Percentiles rank a stretch among this genome's conserved stretches.
Conservation (phyloP, 2,797 vertebrate genomes). For the Aplochiton taeniatus region DNA sequence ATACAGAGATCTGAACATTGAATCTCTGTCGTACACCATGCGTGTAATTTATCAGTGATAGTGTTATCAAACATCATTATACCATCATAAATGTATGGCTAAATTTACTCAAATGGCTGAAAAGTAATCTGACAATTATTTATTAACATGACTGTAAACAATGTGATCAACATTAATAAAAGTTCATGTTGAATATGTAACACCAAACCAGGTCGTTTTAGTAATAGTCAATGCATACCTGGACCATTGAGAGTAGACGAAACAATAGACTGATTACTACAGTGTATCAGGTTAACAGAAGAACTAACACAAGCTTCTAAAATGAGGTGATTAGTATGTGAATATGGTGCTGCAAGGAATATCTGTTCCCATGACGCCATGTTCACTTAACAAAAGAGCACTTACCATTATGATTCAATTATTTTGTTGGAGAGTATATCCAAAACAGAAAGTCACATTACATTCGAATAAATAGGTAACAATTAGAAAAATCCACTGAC, state of each 20-base stretch:
- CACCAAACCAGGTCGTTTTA: not conserved
- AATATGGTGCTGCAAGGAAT: slow-evolving; percentile 32
- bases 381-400: slow-evolving; percentile 39
- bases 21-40: slow-evolving; percentile 25
- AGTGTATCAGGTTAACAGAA: slow-evolving; percentile 27
- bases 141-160: slow-evolving; percentile 3
- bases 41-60: slow-evolving; percentile 21
- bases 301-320: slow-evolving; percentile 21
- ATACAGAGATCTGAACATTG: slow-evolving; percentile 26
- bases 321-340: slow-evolving; percentile 20
- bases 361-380: slow-evolving; percentile 16
- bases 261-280: slow-evolving; percentile 26
- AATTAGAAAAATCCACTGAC: slow-evolving; percentile 52
- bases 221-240: not conserved
- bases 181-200: slow-evolving; percentile 24
- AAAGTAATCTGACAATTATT: not conserved
- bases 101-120: slow-evolving; percentile 20
- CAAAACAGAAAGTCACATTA: slow-evolving; percentile 35
- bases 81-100: not conserved
- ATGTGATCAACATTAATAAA: slow-evolving; percentile 38
- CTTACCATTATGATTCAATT: slow-evolving; percentile 33
- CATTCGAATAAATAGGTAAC: slow-evolving; percentile 75
- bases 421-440: slow-evolving; percentile 12
- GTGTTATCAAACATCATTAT: slow-evolving; percentile 12
- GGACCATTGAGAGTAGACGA: slow-evolving; percentile 26